A percentile compares a stretch with the other conserved stretches of the same genome.
phyloP scores from a whole-genome alignment of 2,113 vertebrate genomes.

The Varanus komodoensis region DNA sequence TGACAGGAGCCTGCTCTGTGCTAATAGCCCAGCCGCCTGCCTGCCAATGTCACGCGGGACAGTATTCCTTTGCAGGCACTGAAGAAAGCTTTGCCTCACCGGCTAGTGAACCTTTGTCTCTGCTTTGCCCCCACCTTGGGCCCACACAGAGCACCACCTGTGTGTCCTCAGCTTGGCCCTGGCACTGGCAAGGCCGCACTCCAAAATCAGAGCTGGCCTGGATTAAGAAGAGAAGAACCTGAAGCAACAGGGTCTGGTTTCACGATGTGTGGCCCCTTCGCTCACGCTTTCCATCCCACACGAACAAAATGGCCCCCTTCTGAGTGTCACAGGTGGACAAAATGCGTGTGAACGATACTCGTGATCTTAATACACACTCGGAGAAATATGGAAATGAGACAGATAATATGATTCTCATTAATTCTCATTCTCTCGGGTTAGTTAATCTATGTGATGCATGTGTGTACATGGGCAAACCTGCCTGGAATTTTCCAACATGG shows the following conservation, averaged over 20 bases:
- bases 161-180: too few relatives aligned
- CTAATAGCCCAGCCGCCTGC: too few relatives aligned
- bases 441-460: not conserved
- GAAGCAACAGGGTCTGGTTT: not conserved
- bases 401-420: too few relatives aligned
- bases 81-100: not conserved
- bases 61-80: not conserved
- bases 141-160: too few relatives aligned
- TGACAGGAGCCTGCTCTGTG: too few relatives aligned
- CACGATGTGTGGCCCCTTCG: not conserved
- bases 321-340: too few relatives aligned
- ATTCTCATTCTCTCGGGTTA: not conserved
- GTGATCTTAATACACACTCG: not conserved
- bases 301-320: not conserved
- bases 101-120: not conserved
- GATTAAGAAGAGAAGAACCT: not conserved
- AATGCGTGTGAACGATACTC: not conserved
- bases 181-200: too few relatives aligned
- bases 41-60: too few relatives aligned
- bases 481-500: conserved; percentile 2
- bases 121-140: not conserved
- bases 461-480: not conserved
- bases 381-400: not conserved
- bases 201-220: not conserved
- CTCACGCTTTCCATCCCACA: fast-evolving